These are phyloP conservation scores for Laspeyria flexula DNA, from an alignment of 2,888 invertebrate genomes.

Conservation along the genomic window DNA sequence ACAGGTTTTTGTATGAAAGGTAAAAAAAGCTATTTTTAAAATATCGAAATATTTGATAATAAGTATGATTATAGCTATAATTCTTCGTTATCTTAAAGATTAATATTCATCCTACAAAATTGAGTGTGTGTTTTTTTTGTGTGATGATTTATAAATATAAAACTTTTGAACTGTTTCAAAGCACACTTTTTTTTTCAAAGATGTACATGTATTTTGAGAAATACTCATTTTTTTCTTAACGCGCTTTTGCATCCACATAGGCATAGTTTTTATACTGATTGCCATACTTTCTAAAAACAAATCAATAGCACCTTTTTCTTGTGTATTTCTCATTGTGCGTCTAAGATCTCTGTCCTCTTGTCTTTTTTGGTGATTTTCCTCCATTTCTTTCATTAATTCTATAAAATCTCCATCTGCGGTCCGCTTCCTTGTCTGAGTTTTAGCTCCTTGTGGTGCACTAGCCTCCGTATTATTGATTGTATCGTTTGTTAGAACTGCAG, in stretches of 20 bases:
- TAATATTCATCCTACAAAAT: constrained; percentile 6
- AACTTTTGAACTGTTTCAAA: neutral
- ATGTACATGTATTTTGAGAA: constrained; percentile 6
- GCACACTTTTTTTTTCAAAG: constrained; percentile 4
- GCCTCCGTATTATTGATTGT: no score
- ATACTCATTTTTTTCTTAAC: neutral
- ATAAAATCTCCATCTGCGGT: neutral
- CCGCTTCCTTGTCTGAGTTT: neutral
- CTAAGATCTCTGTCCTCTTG: neutral
- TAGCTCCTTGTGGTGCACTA: neutral
- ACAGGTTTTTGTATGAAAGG: constrained; percentile 3
- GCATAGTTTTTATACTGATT: neutral
- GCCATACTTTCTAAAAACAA: neutral
- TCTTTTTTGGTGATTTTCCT: neutral
- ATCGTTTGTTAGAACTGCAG: no score
- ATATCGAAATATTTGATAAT: neutral
- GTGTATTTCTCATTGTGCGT: neutral
- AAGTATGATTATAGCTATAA: constrained; percentile 2
- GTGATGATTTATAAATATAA: neutral
- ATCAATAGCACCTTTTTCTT: neutral
- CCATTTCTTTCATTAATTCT: neutral
- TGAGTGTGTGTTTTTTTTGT: neutral
- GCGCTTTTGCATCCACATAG: neutral
- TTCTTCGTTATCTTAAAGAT: constrained; percentile 5
- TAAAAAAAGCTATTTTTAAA: constrained; percentile 4